Conservation (phyloP, 2,113 vertebrate species). For the Poecilia latipinna region DNA sequence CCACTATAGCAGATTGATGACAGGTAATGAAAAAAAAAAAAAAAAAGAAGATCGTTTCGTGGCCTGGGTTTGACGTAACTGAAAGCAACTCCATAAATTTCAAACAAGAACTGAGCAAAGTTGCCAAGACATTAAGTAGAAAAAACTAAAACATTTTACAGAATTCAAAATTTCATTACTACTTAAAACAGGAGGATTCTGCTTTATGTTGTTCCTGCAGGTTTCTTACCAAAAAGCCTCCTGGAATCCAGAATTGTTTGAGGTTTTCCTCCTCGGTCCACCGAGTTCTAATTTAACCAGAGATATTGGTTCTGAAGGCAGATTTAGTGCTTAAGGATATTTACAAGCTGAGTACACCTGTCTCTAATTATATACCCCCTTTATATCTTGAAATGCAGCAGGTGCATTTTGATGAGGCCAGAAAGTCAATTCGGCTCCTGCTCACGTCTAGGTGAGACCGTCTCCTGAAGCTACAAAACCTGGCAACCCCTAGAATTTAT, state of each 20-base stretch:
- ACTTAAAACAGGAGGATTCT: background rate
- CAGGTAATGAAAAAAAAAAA: background rate
- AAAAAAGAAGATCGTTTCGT: too few species aligned
- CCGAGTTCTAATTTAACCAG: conserved; percentile 3
- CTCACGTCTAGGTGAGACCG: conserved; percentile 10
- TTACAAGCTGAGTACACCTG: conserved; percentile 38
- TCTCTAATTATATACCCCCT: conserved; percentile 45
- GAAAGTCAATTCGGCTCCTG: conserved; percentile 19
- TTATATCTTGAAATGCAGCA: conserved; percentile 34
- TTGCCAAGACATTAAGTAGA: background rate
- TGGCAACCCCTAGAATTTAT: background rate
- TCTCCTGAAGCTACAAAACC: background rate
- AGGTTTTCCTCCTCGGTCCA: conserved; percentile 9
- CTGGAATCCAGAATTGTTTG: conserved; percentile 10
- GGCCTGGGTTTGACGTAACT: too few species aligned
- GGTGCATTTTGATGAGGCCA: conserved; percentile 20
- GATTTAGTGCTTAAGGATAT: conserved; percentile 18
- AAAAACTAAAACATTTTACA: background rate
- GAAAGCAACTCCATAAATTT: too few species aligned
- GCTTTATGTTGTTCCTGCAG: background rate
- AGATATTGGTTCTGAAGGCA: conserved; percentile 18
- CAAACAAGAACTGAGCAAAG: background rate
- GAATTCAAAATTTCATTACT: background rate
- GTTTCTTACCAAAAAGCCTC: background rate
- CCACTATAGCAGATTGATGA: conserved; percentile 13